A percentile compares a stretch with the other conserved stretches of the same genome.
Evolutionary conservation across 2,888 invertebrate genomes (phyloP).

Genomic region (Liodrosophila aerea): DNA sequence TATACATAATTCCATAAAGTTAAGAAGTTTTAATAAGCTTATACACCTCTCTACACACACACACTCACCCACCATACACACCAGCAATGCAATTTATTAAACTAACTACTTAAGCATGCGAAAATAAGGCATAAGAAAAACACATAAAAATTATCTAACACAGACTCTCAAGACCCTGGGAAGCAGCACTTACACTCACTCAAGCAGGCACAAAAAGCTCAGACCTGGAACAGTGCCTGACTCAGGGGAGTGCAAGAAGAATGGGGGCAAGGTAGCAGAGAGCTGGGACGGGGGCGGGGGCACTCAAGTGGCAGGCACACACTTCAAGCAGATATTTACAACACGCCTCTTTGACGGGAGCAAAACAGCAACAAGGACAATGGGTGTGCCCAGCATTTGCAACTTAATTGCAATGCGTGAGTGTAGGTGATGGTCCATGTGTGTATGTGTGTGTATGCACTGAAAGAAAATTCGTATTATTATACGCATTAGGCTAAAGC

Average conservation of each 20-base stretch:
- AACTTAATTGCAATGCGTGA: conserved; percentile 69
- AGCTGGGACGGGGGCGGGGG: not conserved
- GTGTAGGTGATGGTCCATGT: conserved; percentile 12
- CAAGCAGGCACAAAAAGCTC: conserved; percentile 46
- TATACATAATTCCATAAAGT: too few species aligned
- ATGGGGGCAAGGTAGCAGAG: not conserved
- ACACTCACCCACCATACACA: conserved; percentile 6
- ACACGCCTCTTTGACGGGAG: conserved; percentile 61
- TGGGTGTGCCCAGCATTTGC: conserved; percentile 56
- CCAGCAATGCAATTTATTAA: conserved; percentile 65
- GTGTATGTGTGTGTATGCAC: conserved; percentile 9
- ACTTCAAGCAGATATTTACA: conserved; percentile 70
- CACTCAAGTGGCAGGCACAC: conserved; percentile 63
- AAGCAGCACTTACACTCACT: conserved; percentile 53
- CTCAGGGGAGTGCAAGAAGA: conserved; percentile 16
- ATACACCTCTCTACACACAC: too few species aligned
- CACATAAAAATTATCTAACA: conserved; percentile 63
- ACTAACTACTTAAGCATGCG: conserved; percentile 66
- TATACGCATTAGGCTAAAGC: too few species aligned
- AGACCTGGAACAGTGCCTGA: conserved; percentile 10
- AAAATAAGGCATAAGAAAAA: conserved; percentile 41
- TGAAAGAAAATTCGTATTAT: too few species aligned
- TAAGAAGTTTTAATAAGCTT: too few species aligned
- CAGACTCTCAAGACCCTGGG: conserved; percentile 51
- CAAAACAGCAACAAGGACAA: conserved; percentile 65